Evolutionary conservation across 1,140 invertebrate species (phyloP), one percentile per base, ranked within the genome.

Genomic region (Drosophila jambulina): DNA sequence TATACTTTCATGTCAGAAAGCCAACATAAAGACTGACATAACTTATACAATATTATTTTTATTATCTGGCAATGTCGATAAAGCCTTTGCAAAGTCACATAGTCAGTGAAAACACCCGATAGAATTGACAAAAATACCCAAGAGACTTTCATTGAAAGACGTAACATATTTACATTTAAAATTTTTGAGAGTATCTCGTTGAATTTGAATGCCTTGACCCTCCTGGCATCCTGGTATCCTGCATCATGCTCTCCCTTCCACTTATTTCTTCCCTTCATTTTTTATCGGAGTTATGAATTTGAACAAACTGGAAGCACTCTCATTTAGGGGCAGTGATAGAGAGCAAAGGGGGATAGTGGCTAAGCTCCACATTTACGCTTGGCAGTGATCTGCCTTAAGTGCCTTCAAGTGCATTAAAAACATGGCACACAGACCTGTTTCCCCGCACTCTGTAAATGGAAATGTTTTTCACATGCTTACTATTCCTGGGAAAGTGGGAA

Each of bases 361-460:
- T 70, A 49, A 70, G 49, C 45, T 71, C 27, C 75, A 48, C 80
- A 78, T 63, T 79, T 63, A 51, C 71, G 57, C 70, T 68, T 49
- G 80, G 80, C 81, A 76, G 49, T 63, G 64, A 77, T 65, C 63
- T 69, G 60, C 64, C 83, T 77, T 77, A 83, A 87, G 84, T 87
- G 76, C 67, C 83, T 78, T 72, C 67, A 83, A 87, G 84, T 83
- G 83, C 76, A 87, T 87, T 87, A 87, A 87, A 87, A 87, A 83
- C 72, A 87, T 77, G 76, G 76, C 68, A 60, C 58, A 63, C 43
- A 21, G 38, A 34, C 38, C 49, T 45, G 48, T 57, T 27, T 42
- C 13, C 23, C 32, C 42, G 23, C 23, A n/a, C 23, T 54, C 13
- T 32, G 19, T 36, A 74, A 84, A 74, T 80, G 81, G 62, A 84